phyloP scores from a whole-genome alignment of 2,113 vertebrate genomes.

The Alethe diademata region DNA sequence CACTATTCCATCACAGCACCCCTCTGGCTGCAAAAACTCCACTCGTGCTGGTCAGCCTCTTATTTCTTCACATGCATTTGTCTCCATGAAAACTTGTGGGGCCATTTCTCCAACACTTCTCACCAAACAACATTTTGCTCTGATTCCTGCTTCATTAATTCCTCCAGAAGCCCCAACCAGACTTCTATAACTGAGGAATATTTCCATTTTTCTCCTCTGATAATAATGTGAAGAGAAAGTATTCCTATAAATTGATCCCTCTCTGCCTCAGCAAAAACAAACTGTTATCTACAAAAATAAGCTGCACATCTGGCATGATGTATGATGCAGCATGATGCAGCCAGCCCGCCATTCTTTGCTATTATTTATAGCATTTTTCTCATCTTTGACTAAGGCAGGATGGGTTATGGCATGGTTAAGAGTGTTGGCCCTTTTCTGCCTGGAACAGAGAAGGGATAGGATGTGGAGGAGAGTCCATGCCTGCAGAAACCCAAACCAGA shows the following conservation, averaged over 20 bases:
- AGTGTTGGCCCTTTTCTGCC: background rate
- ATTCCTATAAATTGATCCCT: background rate
- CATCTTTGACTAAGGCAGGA: background rate
- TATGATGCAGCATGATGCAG: background rate
- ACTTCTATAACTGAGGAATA: background rate
- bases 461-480: background rate
- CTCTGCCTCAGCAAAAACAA: background rate
- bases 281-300: background rate
- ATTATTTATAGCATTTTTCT: background rate
- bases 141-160: background rate
- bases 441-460: background rate
- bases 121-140: background rate
- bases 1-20: rapidly evolving
- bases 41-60: background rate
- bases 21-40: background rate
- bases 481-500: rapidly evolving
- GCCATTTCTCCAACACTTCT: background rate
- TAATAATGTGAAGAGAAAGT: rapidly evolving
- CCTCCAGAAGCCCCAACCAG: background rate
- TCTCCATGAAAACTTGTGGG: background rate
- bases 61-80: background rate
- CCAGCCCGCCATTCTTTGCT: background rate
- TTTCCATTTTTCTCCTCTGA: background rate
- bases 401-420: background rate
- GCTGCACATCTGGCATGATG: rapidly evolving